Evolutionary conservation across 2,888 invertebrate species (phyloP).

Genomic region (Troilus luridus): DNA sequence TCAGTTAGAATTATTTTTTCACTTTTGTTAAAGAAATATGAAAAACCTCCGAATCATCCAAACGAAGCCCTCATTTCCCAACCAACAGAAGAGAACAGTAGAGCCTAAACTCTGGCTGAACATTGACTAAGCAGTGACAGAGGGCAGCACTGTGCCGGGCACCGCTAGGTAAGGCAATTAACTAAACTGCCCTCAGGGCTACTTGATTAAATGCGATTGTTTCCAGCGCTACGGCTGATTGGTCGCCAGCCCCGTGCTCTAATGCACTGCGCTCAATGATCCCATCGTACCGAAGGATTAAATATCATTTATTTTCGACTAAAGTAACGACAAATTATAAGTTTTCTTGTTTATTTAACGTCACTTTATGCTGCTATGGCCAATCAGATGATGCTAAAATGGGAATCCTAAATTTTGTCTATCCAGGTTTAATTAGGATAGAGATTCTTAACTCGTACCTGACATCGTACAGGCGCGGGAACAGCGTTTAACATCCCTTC

Average conservation of each 20-base stretch:
- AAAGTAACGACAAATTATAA: too few species aligned
- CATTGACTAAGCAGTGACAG: not conserved
- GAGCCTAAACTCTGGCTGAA: not conserved
- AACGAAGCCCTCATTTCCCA: not conserved
- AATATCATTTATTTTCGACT: not conserved
- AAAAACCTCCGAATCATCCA: not conserved
- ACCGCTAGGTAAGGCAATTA: slow-evolving; percentile 8
- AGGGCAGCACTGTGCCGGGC: not conserved
- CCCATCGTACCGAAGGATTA: not conserved
- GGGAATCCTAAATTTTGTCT: too few species aligned
- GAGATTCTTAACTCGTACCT: too few species aligned
- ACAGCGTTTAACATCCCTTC: too few species aligned
- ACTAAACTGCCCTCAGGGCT: slow-evolving; percentile 11
- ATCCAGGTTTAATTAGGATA: too few species aligned
- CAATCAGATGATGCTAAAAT: too few species aligned
- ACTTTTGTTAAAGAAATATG: too few species aligned
- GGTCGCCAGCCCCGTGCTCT: not conserved
- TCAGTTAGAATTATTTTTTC: too few species aligned
- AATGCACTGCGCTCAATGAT: not conserved
- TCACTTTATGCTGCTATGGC: too few species aligned
- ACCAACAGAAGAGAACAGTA: not conserved
- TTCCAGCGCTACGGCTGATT: slow-evolving; percentile 15
- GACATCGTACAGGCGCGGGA: too few species aligned
- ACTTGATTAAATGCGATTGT: slow-evolving; percentile 42
- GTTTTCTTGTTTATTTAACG: too few species aligned